Evolutionary conservation across 2,888 invertebrate species (phyloP), one percentile per base, ranked within the genome.

Genomic region (Habroteleia sp.): DNA sequence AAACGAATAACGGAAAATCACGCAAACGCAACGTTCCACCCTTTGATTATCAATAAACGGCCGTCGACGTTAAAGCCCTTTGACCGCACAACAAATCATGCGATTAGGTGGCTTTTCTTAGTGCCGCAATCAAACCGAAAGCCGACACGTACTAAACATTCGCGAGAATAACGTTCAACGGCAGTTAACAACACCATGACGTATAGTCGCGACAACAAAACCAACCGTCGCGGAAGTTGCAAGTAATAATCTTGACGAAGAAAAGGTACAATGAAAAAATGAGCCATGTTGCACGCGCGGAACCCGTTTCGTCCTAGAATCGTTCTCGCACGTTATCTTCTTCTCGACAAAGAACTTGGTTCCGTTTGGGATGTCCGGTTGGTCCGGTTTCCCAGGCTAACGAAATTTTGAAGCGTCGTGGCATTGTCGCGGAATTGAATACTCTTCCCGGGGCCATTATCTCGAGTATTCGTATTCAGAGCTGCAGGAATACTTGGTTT

Each of bases 311-410:
- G 3, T 8, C 29, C 10, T 11, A 17, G 33, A 48, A 54, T 44
- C 52, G 11, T 63, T 33, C 8, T 65, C 37, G 37, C 20, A 37
- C 65, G 65, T 66, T 66, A 66, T 66, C 66, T 46, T 60, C n/a
- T 25, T 16, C 20, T 20, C 20, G 16, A n/a, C 48, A 20, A 41
- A 29, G 13, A 11, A 35, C 16, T n/a, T 7, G 20, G 80, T 81
- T 80, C 79, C 79, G 79, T 77, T 27, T 81, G 79, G 76, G 69
- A 62, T 80, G 84, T 85, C 86, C 85, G 83, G 85, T 85, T 66
- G 66, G 77, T 83, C 86, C 80, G 82, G 85, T 82, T 84, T 83
- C 83, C 82, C 85, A 83, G 80, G 71, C 74, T 46, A 77, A 76
- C 77, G 68, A 72, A 71, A 23, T 39, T 31, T 16, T 11, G 37